Conservation (phyloP, 2,888 invertebrate species). For the Onthophagus sagittarius region DNA sequence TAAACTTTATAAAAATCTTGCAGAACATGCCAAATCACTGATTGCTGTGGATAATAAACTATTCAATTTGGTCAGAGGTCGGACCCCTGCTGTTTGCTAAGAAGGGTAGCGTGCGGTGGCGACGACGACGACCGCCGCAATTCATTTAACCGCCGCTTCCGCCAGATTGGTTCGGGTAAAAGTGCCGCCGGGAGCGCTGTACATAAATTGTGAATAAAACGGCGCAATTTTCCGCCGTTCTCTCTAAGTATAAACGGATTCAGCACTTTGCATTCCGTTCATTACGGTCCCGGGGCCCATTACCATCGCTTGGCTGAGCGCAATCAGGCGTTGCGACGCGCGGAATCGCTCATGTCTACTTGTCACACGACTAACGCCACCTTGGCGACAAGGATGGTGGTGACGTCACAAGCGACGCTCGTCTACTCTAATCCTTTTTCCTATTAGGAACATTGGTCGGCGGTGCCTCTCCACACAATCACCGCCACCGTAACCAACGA, state of each 20-base stretch:
- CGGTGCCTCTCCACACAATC: neutral
- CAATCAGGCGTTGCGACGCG: constrained; percentile 29
- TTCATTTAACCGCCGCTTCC: neutral
- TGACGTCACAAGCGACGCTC: constrained; percentile 7
- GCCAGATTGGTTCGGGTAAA: neutral
- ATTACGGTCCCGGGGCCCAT: constrained; percentile 28
- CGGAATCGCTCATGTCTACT: constrained; percentile 26
- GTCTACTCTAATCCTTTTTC: constrained; percentile 15
- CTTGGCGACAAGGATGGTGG: neutral
- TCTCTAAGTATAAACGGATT: constrained; percentile 32
- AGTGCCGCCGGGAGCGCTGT: constrained; percentile 16
- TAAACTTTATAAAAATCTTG: no score
- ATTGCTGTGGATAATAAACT: neutral
- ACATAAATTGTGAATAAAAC: constrained; percentile 34
- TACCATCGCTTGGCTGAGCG: constrained; percentile 29
- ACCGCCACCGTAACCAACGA: neutral
- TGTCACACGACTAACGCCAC: constrained; percentile 22
- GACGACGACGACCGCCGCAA: neutral
- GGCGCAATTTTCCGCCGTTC: constrained; percentile 34
- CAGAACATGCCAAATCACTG: neutral
- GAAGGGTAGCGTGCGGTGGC: neutral
- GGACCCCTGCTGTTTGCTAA: neutral
- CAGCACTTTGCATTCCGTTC: constrained; percentile 35
- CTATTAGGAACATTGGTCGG: constrained; percentile 1
- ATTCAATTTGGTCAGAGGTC: neutral